These are phyloP conservation scores for Calosoma granatense DNA, from an alignment of 1,140 invertebrate species.

Conservation along the genomic window DNA sequence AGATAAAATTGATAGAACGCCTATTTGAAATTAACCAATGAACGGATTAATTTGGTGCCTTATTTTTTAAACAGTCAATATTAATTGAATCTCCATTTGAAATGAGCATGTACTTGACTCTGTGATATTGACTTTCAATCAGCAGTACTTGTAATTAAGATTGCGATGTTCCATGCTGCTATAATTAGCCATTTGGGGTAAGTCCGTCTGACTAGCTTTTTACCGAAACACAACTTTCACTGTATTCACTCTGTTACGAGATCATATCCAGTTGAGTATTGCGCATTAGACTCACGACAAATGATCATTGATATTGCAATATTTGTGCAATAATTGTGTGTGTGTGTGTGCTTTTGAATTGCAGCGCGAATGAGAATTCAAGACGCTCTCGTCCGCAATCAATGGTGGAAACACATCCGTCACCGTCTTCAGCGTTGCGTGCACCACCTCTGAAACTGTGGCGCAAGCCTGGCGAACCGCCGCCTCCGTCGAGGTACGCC, in stretches of 20 bases:
- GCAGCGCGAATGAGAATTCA: conserved; percentile 23
- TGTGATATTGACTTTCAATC: not conserved
- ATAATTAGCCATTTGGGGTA: conserved; percentile 11
- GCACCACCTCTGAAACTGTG: conserved; percentile 18
- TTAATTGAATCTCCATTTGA: not conserved
- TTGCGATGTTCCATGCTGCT: conserved; percentile 9
- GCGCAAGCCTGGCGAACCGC: conserved; percentile 22
- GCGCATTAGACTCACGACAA: too few relatives aligned
- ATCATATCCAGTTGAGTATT: too few relatives aligned
- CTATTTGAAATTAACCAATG: too few relatives aligned
- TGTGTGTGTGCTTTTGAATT: conserved; percentile 11
- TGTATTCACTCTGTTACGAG: too few relatives aligned
- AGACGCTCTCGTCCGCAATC: conserved; percentile 17
- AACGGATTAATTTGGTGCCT: not conserved
- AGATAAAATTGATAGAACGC: too few relatives aligned
- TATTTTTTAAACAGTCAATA: not conserved
- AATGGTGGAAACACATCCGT: conserved; percentile 14
- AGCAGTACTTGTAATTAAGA: conserved; percentile 6
- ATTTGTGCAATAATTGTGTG: not conserved
- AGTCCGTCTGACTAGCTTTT: not conserved
- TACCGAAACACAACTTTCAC: too few relatives aligned
- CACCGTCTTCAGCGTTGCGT: conserved; percentile 5
- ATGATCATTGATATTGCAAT: too few relatives aligned
- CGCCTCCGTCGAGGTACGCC: conserved; percentile 16
- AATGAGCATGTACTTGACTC: not conserved